A percentile compares a stretch with the other conserved stretches of the same genome.
These are phyloP conservation scores for Pavo muticus DNA, from an alignment of 2,113 vertebrate species.

Conservation along the genomic window DNA sequence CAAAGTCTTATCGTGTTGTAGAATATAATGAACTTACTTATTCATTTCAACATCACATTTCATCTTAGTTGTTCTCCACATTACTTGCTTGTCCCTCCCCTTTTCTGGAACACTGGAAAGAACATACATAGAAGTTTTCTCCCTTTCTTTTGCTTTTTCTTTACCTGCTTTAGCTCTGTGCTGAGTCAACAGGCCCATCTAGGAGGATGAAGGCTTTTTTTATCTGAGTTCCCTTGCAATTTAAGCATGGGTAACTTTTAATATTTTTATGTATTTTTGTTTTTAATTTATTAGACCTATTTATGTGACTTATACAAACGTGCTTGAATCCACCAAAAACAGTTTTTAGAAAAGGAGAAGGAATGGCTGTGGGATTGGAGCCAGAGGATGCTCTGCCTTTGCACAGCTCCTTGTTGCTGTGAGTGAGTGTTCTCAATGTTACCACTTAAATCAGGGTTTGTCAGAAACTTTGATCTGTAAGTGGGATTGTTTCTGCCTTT, in stretches of 20 bases:
- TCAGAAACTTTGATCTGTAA: not conserved
- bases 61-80: conserved; percentile 63
- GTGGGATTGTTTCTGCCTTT: not conserved
- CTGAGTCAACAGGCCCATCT: not conserved
- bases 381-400: not conserved
- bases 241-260: not conserved
- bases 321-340: not conserved
- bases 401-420: not conserved
- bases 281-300: not conserved
- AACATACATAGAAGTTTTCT: not conserved
- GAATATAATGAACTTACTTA: conserved; percentile 79
- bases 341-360: not conserved
- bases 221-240: not conserved
- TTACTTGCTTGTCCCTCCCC: conserved; percentile 15
- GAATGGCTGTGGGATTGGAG: accelerated
- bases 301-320: accelerated
- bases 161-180: not conserved
- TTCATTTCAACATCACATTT: conserved; percentile 70
- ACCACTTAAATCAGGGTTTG: not conserved
- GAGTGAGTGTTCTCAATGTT: not conserved
- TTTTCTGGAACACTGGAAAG: conserved; percentile 34
- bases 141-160: not conserved
- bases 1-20: conserved; percentile 71
- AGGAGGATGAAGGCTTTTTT: not conserved
- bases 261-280: not conserved